phyloP scores from a whole-genome alignment of 2,888 invertebrate species.

The Sminthurinus aureus region DNA sequence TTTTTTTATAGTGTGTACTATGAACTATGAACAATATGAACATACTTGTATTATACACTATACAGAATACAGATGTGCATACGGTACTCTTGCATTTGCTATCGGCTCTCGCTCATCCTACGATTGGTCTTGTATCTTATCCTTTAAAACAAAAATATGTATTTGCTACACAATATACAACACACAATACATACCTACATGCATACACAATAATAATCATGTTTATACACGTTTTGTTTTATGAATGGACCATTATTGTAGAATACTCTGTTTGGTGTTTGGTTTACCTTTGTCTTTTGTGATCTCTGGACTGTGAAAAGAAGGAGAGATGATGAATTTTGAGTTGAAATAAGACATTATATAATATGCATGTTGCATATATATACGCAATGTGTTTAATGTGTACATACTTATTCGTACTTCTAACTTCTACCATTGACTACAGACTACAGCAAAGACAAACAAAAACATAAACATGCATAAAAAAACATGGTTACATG shows the following conservation, averaged over 20 bases:
- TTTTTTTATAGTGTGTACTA: neutral
- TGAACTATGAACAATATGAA: neutral
- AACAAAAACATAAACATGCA: neutral
- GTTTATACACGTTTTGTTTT: neutral
- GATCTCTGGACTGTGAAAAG: constrained; percentile 7
- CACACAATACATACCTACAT: too few relatives aligned
- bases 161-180: too few relatives aligned
- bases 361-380: neutral
- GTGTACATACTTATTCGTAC: too few relatives aligned
- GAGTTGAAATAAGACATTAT: neutral
- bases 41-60: too few relatives aligned
- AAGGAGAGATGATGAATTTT: constrained; percentile 5
- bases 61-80: neutral
- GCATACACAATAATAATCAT: neutral
- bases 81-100: neutral
- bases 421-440: too few relatives aligned
- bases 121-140: neutral
- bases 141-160: neutral
- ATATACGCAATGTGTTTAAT: too few relatives aligned
- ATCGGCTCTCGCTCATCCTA: neutral
- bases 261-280: neutral
- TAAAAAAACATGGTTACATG: too few relatives aligned
- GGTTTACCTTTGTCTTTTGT: neutral
- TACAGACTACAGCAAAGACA: neutral
- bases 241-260: neutral